phyloP scores from a whole-genome alignment of 35 echinoderm and acorn worm genomes.

The Ophioderma brevispina region DNA sequence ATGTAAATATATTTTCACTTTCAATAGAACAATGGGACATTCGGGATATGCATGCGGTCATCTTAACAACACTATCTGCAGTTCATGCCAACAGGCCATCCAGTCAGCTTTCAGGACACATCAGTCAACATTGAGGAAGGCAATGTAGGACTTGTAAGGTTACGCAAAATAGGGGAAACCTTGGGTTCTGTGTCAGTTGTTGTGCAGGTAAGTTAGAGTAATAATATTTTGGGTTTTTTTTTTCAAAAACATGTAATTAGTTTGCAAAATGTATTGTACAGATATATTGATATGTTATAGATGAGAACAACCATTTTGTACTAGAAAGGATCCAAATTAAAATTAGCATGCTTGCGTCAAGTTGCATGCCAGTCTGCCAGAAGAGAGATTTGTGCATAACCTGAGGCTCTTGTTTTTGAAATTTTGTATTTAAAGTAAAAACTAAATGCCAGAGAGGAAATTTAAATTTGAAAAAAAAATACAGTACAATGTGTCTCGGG shows the following conservation, averaged over 20 bases:
- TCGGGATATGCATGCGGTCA: no score
- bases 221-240: not conserved
- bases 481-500: no score
- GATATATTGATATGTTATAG: not conserved
- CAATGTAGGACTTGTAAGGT: conserved; percentile 5
- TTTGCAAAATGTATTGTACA: not conserved
- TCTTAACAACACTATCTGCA: not conserved
- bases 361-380: not conserved
- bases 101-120: conserved; percentile 34
- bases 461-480: no score
- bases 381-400: no score
- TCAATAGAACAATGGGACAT: no score
- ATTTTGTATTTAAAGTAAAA: no score
- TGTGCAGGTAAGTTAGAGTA: conserved; percentile 42
- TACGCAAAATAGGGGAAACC: conserved; percentile 40
- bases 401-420: no score
- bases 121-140: conserved; percentile 49
- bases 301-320: not conserved
- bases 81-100: not conserved
- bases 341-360: not conserved
- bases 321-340: not conserved
- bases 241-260: not conserved
- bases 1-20: no score
- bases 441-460: no score
- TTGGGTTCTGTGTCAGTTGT: conserved; percentile 3